These are phyloP conservation scores for Phortica okadai DNA, from an alignment of 2,888 invertebrate species.

Conservation along the genomic window DNA sequence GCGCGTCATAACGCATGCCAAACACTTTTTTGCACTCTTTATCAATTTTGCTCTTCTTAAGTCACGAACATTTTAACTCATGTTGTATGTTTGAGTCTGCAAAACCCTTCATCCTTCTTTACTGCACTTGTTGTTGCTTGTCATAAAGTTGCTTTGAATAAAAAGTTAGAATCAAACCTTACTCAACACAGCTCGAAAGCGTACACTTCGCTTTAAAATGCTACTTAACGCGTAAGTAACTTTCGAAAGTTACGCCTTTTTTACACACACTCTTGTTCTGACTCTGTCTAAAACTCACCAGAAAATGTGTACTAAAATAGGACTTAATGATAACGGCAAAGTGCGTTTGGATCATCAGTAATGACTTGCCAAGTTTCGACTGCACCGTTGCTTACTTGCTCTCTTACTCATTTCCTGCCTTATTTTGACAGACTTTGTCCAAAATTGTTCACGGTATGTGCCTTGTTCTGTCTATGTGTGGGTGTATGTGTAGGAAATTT, in stretches of 20 bases:
- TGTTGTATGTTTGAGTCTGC: too few relatives aligned
- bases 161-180: not conserved
- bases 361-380: constrained; percentile 3
- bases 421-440: not conserved
- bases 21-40: too few relatives aligned
- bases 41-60: too few relatives aligned
- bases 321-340: not conserved
- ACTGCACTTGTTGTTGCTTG: too few relatives aligned
- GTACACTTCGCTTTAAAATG: not conserved
- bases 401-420: not conserved
- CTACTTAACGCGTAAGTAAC: not conserved
- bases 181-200: not conserved
- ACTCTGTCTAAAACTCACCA: not conserved
- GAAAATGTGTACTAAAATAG: not conserved
- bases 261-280: not conserved
- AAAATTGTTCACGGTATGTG: not conserved
- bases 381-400: not conserved
- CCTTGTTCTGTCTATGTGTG: not conserved
- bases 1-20: too few relatives aligned
- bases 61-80: too few relatives aligned
- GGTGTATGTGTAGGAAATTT: not conserved
- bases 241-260: not conserved
- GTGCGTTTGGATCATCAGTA: not conserved
- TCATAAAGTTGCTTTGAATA: not conserved
- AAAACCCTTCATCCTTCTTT: too few relatives aligned